Evolutionary conservation across 1,140 invertebrate species (phyloP), one percentile per base, ranked within the genome.

Genomic region (Scaptodrosophila lebanonensis): DNA sequence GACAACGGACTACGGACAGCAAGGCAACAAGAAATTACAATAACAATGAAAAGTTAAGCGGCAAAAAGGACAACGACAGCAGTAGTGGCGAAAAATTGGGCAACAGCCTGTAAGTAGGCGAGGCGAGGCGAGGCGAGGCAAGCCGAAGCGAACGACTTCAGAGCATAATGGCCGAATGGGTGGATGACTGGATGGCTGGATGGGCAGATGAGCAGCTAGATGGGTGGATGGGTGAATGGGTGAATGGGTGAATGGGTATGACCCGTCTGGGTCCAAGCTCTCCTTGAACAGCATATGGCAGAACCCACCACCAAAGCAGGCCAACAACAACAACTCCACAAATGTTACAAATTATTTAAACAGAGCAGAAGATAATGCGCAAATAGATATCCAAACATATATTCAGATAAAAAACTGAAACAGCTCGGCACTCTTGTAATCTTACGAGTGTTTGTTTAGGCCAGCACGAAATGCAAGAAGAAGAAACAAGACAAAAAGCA

Each of bases 11-110:
- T 36, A 30, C 29, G 7, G 33, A 40, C 38, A 63, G 48, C 27
- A 29, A 29, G 5, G 9, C 53, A 57, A 49, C 66, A 82, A 67
- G 53, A 82, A 79, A 79, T 82, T 82, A 79, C 65, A 79, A 79
- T 82, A 79, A 82, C 75, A 79, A 79, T 82, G 65, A 73, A 79
- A 79, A 79, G 73, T 82, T 79, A 77, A 82, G 75, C 73, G 69
- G 54, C 69, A 66, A 82, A 75, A 82, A 67, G 77, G 71, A 83
- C 66, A 76, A 57, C 68, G 57, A 63, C 58, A 65, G 68, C 59
- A 47, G 59, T 54, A n/a, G n/a, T 64, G 56, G 36, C 42, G 45
- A 54, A 38, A 60, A 49, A 61, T 59, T 57, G 58, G 29, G 43
- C 43, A 40, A 45, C 30, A 57, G 56, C 49, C 25, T 36, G 39